Percentiles rank a stretch among this genome's conserved stretches.
Conservation (phyloP, 2,113 vertebrate species). For the Saiga tatarica region DNA sequence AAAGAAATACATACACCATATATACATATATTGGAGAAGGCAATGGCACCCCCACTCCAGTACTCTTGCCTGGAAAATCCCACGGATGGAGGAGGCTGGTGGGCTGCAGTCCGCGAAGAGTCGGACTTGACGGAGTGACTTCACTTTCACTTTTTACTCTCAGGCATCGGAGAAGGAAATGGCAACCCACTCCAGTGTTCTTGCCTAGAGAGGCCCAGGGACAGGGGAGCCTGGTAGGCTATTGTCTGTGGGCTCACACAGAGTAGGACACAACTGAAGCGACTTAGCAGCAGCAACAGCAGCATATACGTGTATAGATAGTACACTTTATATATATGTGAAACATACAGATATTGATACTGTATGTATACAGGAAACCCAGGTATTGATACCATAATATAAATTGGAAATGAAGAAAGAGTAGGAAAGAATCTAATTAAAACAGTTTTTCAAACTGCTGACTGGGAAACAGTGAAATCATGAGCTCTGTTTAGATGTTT, state of each 20-base stretch:
- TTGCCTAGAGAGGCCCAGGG: not conserved
- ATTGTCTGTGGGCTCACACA: not conserved
- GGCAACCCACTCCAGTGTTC: not conserved
- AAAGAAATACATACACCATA: not conserved
- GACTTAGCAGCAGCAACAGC: not conserved
- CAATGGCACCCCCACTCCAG: not conserved
- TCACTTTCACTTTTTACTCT: not conserved
- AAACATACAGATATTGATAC: not conserved
- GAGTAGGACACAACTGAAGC: not conserved
- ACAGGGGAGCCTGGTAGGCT: rapidly evolving
- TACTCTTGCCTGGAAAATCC: not conserved
- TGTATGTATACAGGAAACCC: not conserved
- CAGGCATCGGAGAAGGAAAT: not conserved
- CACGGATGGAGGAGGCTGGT: not conserved
- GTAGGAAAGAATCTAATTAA: not conserved
- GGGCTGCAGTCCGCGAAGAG: not conserved
- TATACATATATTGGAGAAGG: not conserved
- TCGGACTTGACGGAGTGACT: rapidly evolving
- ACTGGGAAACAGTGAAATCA: not conserved
- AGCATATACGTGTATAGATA: not conserved
- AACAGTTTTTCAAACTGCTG: not conserved
- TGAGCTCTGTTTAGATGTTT: not conserved
- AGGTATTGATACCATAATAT: not conserved
- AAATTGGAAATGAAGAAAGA: not conserved
- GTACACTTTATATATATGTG: not conserved